A percentile compares a stretch with the other conserved stretches of the same genome.
Evolutionary conservation across 2,888 invertebrate species (phyloP).

Genomic region (Opisthograptis luteolata): DNA sequence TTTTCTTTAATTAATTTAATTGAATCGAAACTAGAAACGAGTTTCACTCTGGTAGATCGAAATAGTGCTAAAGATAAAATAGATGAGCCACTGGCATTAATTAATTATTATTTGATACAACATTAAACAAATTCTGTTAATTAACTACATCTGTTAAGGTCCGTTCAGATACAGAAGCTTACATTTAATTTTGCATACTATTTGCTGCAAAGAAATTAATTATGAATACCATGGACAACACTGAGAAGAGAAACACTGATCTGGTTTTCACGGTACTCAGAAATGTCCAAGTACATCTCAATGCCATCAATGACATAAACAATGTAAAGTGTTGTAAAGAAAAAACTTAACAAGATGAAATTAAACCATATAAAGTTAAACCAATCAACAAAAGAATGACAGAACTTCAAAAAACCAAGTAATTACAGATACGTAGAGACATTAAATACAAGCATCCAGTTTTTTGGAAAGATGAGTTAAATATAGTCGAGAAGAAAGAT

Average conservation of each 20-base stretch:
- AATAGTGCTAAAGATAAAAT: neutral
- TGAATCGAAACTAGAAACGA: slow-evolving; percentile 16
- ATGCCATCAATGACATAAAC: neutral
- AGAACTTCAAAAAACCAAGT: slow-evolving; percentile 23
- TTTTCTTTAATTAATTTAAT: slow-evolving; percentile 33
- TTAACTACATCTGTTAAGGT: no score
- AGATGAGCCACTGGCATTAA: no score
- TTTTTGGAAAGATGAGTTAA: slow-evolving; percentile 22
- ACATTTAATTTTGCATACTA: no score
- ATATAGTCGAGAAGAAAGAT: slow-evolving; percentile 20
- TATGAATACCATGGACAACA: no score
- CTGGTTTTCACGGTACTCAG: no score
- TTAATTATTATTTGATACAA: no score
- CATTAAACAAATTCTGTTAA: no score
- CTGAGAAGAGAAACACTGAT: no score
- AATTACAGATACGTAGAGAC: slow-evolving; percentile 14
- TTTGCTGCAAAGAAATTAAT: no score
- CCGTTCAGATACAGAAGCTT: no score
- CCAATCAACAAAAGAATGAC: slow-evolving; percentile 18
- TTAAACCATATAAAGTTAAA: slow-evolving; percentile 12
- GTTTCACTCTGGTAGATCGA: neutral
- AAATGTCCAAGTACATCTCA: no score
- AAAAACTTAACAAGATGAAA: slow-evolving; percentile 18
- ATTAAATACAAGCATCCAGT: slow-evolving; percentile 11
- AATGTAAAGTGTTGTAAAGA: neutral